phyloP scores from a whole-genome alignment of 2,888 invertebrate genomes.

The Cosmia trapezina region DNA sequence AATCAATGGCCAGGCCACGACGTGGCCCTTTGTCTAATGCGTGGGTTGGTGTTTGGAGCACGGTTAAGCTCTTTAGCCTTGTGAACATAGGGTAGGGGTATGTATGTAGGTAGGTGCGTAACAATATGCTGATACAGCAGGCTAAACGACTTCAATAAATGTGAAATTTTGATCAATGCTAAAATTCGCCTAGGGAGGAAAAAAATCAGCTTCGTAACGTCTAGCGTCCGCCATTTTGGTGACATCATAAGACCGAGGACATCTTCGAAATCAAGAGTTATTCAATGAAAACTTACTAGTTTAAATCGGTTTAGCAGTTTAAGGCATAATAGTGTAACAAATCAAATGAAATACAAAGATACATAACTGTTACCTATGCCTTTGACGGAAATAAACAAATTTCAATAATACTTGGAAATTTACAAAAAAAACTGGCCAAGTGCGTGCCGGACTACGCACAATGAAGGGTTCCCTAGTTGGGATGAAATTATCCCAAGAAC shows the following conservation, averaged over 20 bases:
- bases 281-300: background rate
- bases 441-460: too few relatives aligned
- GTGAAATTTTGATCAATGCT: background rate
- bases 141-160: constrained; percentile 9
- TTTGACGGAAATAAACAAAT: background rate
- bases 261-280: background rate
- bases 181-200: background rate
- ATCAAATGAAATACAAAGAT: background rate
- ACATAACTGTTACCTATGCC: background rate
- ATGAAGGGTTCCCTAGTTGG: too few relatives aligned
- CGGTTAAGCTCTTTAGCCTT: constrained; percentile 43
- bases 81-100: constrained; percentile 18
- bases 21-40: constrained; percentile 37
- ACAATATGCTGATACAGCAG: background rate
- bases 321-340: background rate
- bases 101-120: background rate
- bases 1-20: constrained; percentile 31
- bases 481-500: too few relatives aligned
- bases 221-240: constrained; percentile 5
- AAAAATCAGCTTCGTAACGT: background rate
- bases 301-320: background rate
- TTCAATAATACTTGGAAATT: too few relatives aligned
- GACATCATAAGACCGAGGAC: background rate
- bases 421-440: too few relatives aligned
- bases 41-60: constrained; percentile 35